Conservation (phyloP, 1,140 invertebrate species). For the Aphis craccivora region DNA sequence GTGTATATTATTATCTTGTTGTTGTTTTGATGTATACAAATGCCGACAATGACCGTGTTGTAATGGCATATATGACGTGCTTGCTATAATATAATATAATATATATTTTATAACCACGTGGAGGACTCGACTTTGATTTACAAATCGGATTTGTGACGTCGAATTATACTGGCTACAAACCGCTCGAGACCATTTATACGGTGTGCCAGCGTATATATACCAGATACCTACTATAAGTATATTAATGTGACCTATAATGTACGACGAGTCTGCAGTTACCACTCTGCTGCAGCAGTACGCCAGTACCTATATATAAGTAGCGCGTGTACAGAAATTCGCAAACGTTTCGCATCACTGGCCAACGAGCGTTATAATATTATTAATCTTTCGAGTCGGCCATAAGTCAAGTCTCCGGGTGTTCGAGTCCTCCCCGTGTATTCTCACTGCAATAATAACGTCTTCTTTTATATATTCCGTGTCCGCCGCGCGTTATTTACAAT, state of each 20-base stretch:
- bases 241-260: neutral
- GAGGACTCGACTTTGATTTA: neutral
- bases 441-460: neutral
- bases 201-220: no score
- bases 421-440: neutral
- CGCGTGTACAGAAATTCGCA: neutral
- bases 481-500: slow-evolving; percentile 45
- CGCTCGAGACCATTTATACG: no score
- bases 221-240: neutral
- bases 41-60: neutral
- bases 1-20: slow-evolving; percentile 22
- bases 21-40: slow-evolving; percentile 13
- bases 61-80: neutral
- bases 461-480: slow-evolving; percentile 31
- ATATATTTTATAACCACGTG: neutral
- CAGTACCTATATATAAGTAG: neutral
- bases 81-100: neutral
- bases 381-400: neutral
- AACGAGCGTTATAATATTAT: neutral
- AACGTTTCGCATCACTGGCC: slow-evolving; percentile 19
- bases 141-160: neutral
- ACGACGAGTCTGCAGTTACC: neutral
- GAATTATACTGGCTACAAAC: neutral
- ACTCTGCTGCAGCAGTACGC: neutral
- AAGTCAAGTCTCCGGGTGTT: slow-evolving; percentile 32